Evolutionary conservation across 2,888 invertebrate genomes (phyloP).

Genomic region (Sminthurinus aureus): DNA sequence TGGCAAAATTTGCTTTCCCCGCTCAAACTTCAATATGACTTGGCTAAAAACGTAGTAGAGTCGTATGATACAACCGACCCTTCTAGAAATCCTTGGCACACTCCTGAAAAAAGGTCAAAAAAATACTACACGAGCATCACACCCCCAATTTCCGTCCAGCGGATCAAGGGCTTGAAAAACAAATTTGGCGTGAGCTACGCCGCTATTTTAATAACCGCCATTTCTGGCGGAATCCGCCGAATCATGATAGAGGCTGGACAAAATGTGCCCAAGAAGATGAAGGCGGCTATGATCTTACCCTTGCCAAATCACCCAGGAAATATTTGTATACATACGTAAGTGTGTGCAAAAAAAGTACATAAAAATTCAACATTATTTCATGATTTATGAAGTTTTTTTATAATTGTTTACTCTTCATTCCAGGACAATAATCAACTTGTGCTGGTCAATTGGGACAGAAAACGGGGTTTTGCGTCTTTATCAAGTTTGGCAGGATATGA

Average conservation of each 20-base stretch:
- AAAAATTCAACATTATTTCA: too few relatives aligned
- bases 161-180: slow-evolving; percentile 14
- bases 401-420: too few relatives aligned
- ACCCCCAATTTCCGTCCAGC: background rate
- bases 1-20: background rate
- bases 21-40: background rate
- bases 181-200: background rate
- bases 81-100: background rate
- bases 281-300: background rate
- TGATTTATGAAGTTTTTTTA: too few relatives aligned
- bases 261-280: background rate
- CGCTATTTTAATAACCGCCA: background rate
- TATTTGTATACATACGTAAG: too few relatives aligned
- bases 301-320: background rate
- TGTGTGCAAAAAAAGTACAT: too few relatives aligned
- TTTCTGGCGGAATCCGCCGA: background rate
- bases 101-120: background rate
- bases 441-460: too few relatives aligned
- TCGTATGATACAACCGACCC: slow-evolving; percentile 16
- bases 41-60: slow-evolving; percentile 14
- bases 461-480: too few relatives aligned
- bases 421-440: too few relatives aligned
- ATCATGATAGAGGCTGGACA: slow-evolving; percentile 22
- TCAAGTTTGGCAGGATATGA: too few relatives aligned
- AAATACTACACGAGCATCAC: background rate